Conservation (phyloP, 2,797 vertebrate species). For the Antrozous pallidus region DNA sequence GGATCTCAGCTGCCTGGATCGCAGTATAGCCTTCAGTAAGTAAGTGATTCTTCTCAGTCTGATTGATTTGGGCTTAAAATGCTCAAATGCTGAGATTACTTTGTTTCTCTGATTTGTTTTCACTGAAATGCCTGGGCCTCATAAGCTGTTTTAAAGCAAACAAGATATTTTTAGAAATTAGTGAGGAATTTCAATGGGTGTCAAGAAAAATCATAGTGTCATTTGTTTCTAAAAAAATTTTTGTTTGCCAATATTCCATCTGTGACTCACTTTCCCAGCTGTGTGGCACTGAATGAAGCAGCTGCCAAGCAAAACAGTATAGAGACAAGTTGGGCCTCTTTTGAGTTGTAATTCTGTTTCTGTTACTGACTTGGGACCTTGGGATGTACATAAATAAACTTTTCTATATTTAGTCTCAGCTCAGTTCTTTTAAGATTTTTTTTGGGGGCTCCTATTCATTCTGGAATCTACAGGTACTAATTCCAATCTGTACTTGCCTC, state of each 20-base stretch:
- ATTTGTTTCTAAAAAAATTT: slow-evolving; percentile 64
- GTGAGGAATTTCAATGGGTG: slow-evolving; percentile 55
- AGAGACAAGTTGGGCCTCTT: slow-evolving; percentile 35
- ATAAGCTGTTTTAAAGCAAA: slow-evolving; percentile 65
- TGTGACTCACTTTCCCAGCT: slow-evolving; percentile 63
- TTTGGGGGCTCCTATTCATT: background rate
- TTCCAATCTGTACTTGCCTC: background rate
- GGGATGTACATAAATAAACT: slow-evolving; percentile 56
- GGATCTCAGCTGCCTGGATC: background rate
- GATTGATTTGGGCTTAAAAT: background rate
- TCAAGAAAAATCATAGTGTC: slow-evolving; percentile 66
- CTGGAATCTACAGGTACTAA: background rate
- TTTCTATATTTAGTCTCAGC: slow-evolving; percentile 51
- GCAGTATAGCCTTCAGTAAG: background rate
- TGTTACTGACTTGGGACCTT: slow-evolving; percentile 50
- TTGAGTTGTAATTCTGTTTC: slow-evolving; percentile 38
- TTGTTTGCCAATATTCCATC: slow-evolving; percentile 62
- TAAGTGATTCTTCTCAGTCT: background rate
- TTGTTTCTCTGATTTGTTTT: slow-evolving; percentile 62
- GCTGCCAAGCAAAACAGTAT: slow-evolving; percentile 32
- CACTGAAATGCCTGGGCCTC: slow-evolving; percentile 35
- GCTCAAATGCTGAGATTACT: slow-evolving; percentile 15
- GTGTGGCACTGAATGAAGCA: slow-evolving; percentile 43
- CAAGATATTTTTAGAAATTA: slow-evolving; percentile 65
- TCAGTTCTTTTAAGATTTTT: slow-evolving; percentile 42